A percentile compares a stretch with the other conserved stretches of the same genome.
Evolutionary conservation across 2,888 invertebrate species (phyloP).

Genomic region (Altica lythri): DNA sequence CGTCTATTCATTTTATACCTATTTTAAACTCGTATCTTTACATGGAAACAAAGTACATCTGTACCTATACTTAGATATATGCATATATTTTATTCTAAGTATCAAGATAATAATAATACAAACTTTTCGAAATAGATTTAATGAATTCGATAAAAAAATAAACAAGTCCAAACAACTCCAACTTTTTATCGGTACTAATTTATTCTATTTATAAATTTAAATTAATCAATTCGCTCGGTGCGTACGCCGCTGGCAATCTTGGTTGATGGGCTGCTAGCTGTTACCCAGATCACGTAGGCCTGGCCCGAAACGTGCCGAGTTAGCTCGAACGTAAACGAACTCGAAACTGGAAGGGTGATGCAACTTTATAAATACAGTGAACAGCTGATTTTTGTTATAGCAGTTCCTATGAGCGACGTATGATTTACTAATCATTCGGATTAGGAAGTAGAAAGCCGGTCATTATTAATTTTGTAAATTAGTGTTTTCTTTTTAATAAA

Average conservation of each 20-base stretch:
- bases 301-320: conserved; percentile 52
- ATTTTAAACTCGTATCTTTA: no score
- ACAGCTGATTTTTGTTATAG: conserved; percentile 48
- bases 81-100: no score
- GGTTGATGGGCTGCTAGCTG: conserved; percentile 14
- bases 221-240: background rate
- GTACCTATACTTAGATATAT: no score
- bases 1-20: no score
- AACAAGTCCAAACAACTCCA: background rate
- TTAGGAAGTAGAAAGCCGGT: conserved; percentile 40
- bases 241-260: conserved; percentile 21
- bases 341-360: conserved; percentile 42
- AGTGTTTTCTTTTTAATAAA: conserved; percentile 46
- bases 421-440: conserved; percentile 12
- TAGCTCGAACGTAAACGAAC: background rate
- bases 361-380: conserved; percentile 59
- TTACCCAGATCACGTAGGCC: conserved; percentile 43
- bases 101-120: no score
- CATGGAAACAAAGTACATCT: no score
- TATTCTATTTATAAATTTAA: conserved; percentile 20
- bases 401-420: conserved; percentile 31
- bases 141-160: conserved; percentile 9
- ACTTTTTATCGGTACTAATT: conserved; percentile 14
- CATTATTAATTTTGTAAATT: conserved; percentile 36
- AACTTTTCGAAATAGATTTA: no score